phyloP scores from a whole-genome alignment of 2,888 invertebrate genomes.

The Xanthorhoe designata region DNA sequence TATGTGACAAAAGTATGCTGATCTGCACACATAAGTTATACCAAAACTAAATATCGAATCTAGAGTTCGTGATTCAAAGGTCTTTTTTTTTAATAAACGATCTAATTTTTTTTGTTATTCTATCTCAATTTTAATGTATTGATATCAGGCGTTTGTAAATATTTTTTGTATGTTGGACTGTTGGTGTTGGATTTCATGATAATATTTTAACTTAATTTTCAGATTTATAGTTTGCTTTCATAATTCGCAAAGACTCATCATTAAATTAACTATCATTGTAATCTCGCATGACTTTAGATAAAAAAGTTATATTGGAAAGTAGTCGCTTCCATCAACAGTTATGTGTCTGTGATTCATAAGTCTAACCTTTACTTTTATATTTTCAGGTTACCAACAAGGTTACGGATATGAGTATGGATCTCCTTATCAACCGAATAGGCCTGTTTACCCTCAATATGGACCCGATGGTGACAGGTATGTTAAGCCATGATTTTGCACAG shows the following conservation, averaged over 20 bases:
- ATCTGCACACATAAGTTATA: not conserved
- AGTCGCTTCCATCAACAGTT: slow-evolving; percentile 13
- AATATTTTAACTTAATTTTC: slow-evolving; percentile 13
- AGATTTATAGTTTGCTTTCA: slow-evolving; percentile 30
- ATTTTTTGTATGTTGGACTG: slow-evolving; percentile 4
- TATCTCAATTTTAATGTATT: not conserved
- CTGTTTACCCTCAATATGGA: slow-evolving; percentile 92
- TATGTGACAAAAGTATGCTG: not conserved
- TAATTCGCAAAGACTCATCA: slow-evolving; percentile 6
- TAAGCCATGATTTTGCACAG: too few species aligned
- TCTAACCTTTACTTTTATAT: not conserved
- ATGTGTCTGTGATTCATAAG: not conserved
- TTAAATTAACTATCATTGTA: not conserved
- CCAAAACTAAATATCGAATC: not conserved
- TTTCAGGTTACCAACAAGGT: slow-evolving; percentile 87
- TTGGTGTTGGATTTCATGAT: slow-evolving; percentile 6
- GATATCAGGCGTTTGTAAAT: slow-evolving; percentile 5
- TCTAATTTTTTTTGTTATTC: not conserved
- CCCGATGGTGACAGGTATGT: slow-evolving; percentile 88
- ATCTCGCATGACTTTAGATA: slow-evolving; percentile 8
- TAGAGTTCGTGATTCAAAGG: not conserved
- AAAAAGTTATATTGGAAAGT: not conserved
- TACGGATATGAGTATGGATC: slow-evolving; percentile 89
- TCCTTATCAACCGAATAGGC: slow-evolving; percentile 90
- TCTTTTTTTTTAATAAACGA: not conserved